Percentiles rank a stretch among this genome's conserved stretches.
These are phyloP conservation scores for Actenoides lindsayi DNA, from an alignment of 2,113 vertebrate genomes.

Conservation along the genomic window DNA sequence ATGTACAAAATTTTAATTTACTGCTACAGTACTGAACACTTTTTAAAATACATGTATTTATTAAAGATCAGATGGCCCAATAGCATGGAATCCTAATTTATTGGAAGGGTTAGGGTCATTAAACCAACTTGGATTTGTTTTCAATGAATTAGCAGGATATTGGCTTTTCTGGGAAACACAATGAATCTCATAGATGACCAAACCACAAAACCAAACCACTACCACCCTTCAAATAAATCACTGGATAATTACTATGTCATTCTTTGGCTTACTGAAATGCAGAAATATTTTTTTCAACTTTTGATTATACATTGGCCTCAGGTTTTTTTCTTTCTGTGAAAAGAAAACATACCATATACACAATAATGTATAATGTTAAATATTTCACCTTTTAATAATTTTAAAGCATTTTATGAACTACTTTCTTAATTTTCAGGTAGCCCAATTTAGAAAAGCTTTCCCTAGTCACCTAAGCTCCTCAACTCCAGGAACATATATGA, in stretches of 20 bases:
- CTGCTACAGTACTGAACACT: background rate
- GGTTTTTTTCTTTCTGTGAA: background rate
- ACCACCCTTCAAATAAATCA: background rate
- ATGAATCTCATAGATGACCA: background rate
- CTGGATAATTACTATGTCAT: background rate
- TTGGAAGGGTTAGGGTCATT: background rate
- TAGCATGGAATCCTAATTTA: background rate
- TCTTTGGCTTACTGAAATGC: background rate
- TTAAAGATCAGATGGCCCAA: background rate
- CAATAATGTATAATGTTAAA: background rate
- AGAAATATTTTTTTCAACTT: background rate
- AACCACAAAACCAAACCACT: background rate
- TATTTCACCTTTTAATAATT: background rate
- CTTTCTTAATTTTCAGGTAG: background rate
- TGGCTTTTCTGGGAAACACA: background rate
- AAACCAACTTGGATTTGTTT: background rate
- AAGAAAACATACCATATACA: background rate
- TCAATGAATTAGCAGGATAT: background rate
- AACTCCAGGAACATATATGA: background rate
- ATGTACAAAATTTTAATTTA: background rate
- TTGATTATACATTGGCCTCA: fast-evolving
- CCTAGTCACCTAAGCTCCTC: background rate
- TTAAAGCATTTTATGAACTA: background rate
- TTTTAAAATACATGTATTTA: background rate
- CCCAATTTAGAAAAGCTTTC: background rate